A percentile compares a stretch with the other conserved stretches of the same genome.
Conservation (phyloP, 2,113 vertebrate species). For the Platichthys flesus region DNA sequence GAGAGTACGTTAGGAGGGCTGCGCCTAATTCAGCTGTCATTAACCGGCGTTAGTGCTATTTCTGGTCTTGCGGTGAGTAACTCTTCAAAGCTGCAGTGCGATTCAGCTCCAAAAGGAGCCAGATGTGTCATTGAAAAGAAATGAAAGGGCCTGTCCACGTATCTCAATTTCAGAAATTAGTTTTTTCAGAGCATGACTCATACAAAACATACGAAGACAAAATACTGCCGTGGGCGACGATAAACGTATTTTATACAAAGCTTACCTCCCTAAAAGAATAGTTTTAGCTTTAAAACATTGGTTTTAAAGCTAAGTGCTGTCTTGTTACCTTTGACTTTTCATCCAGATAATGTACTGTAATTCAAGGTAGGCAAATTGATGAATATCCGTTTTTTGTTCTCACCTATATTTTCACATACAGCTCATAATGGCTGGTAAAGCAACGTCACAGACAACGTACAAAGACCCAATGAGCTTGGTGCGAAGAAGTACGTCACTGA, state of each 20-base stretch:
- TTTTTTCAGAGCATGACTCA: constrained; percentile 3
- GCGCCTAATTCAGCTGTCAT: constrained; percentile 29
- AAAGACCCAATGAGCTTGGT: constrained; percentile 47
- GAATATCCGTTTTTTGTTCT: constrained; percentile 12
- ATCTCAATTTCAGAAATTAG: constrained; percentile 1
- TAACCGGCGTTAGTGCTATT: constrained; percentile 3
- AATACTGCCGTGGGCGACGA: not conserved
- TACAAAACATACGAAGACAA: not conserved
- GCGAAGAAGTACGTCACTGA: constrained; percentile 26
- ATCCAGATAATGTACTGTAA: constrained; percentile 13
- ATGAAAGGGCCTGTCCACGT: not conserved
- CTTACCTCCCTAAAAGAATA: not conserved
- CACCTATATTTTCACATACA: constrained; percentile 19
- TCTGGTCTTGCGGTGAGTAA: constrained; percentile 10
- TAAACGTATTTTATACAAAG: not conserved
- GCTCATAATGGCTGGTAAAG: constrained; percentile 54
- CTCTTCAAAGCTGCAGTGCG: constrained; percentile 2
- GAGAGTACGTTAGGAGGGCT: not conserved
- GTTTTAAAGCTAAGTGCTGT: no score
- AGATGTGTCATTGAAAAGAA: constrained; percentile 20
- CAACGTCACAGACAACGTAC: constrained; percentile 25
- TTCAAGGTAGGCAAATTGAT: not conserved
- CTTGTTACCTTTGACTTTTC: not conserved
- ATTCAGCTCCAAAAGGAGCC: not conserved
- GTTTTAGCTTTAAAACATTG: no score